Base-by-base conservation (phyloP, 92 coral and sea anemone genomes). In the Pocillopora grandis region DNA sequence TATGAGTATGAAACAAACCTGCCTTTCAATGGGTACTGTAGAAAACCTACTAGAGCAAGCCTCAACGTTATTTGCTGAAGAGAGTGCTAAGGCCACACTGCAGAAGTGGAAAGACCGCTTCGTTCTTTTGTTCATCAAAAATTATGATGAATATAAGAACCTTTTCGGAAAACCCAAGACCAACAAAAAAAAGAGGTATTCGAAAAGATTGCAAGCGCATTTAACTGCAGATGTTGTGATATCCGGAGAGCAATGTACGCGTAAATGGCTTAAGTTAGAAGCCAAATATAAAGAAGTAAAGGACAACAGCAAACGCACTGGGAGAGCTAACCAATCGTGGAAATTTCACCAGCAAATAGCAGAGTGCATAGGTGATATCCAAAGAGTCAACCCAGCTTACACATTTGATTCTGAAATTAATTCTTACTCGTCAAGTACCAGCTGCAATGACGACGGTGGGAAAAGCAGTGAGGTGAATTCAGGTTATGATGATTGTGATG, bases 281-380 rank as follows among this genome's bases (percentile, higher is more conserved):
- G 79, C 62, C 16, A 75, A 75, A 75, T 75, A 75, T 20, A 75
- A 75, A 42, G 79, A 75, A 42, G 79, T 21, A 1, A 42, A 71
- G 13, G 76, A 71, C 56, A 71, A 71, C 76, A 71, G 9, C 58
- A 71, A 71, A 12, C 64, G 12, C 79, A 75, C 79, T 75, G 79
- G 79, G 31, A 49, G 79, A 49, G 79, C 79, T 19, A 75, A 75
- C 23, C 60, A 58, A 49, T 15, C 62, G 17, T 75, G 79, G 62
- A 75, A 75, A 58, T 75, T 75, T 58, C 16, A 49, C 64, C 62
- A 75, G 60, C 62, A 75, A 49, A 58, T 75, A 49, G 62, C 60
- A 75, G 79, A 55, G 64, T 75, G 21, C 64, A 75, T 55, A 49
- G 79, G 79, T 49, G 79, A 23, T 75, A 75, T 62, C 79, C 79